These are phyloP conservation scores for Lepidocyrtinus sp. DNA, from an alignment of 2,888 invertebrate genomes.

Conservation along the genomic window DNA sequence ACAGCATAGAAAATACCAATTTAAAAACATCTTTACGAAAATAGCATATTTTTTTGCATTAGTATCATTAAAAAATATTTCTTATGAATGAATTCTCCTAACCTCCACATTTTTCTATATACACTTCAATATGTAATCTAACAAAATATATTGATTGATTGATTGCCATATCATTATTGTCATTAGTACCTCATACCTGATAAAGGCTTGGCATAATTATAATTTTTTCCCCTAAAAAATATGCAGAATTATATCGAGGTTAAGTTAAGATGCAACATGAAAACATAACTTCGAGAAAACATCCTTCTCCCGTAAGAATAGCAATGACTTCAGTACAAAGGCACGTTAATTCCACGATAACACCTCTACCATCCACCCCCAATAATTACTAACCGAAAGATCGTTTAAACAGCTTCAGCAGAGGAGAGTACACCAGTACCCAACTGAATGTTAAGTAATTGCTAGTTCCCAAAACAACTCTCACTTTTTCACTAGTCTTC, in stretches of 20 bases:
- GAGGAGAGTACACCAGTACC: too few relatives aligned
- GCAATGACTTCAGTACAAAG: neutral
- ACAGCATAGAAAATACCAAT: neutral
- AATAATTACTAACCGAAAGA: too few relatives aligned
- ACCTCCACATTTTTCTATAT: too few relatives aligned
- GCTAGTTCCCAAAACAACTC: slow-evolving; percentile 8
- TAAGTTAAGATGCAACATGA: neutral
- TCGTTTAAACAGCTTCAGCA: neutral
- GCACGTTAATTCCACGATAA: too few relatives aligned
- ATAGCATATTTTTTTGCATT: neutral
- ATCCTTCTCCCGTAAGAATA: neutral
- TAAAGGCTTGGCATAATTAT: neutral
- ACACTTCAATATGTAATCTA: neutral
- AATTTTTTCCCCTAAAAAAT: neutral
- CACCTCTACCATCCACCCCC: too few relatives aligned
- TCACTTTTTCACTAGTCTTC: slow-evolving; percentile 18
- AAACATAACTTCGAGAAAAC: too few relatives aligned
- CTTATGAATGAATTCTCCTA: neutral
- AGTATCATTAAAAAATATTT: neutral
- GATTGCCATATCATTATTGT: neutral
- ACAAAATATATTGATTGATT: neutral
- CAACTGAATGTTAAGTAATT: slow-evolving; percentile 15
- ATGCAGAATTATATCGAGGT: neutral
- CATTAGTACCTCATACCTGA: neutral
- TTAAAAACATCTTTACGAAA: neutral